phyloP scores from a whole-genome alignment of 2,888 invertebrate species.

The Fragum whitleyi region DNA sequence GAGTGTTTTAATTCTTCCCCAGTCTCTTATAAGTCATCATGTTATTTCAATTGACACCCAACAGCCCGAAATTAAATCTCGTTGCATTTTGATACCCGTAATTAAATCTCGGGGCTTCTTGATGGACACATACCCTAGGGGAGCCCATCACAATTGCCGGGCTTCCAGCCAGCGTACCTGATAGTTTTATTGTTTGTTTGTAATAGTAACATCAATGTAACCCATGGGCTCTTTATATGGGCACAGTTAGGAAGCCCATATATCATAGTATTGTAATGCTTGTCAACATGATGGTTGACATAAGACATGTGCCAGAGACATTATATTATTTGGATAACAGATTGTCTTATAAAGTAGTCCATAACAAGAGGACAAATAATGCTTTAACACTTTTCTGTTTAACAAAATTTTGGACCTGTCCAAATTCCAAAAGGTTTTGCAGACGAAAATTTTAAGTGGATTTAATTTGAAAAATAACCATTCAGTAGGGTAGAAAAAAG shows the following conservation, averaged over 20 bases:
- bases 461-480: no score
- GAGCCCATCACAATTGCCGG: background rate
- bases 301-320: background rate
- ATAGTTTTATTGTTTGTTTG: conserved; percentile 28
- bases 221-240: conserved; percentile 4
- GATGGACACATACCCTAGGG: conserved; percentile 14
- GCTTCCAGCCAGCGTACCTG: conserved; percentile 5
- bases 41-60: conserved; percentile 21
- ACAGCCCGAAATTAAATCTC: conserved; percentile 20
- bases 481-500: no score
- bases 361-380: no score
- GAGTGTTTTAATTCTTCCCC: conserved; percentile 5
- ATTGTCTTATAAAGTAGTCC: no score
- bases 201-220: conserved; percentile 10
- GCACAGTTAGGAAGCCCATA: conserved; percentile 9
- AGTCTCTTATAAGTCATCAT: conserved; percentile 9
- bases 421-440: no score
- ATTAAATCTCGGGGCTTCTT: conserved; percentile 20
- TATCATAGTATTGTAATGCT: conserved; percentile 1
- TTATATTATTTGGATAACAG: no score
- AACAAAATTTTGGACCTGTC: no score
- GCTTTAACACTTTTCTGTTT: no score
- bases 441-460: no score
- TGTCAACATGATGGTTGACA: conserved; percentile 13
- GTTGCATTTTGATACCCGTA: conserved; percentile 19